Percentiles rank a stretch among this genome's conserved stretches.
Evolutionary conservation across 2,888 invertebrate species (phyloP).

Genomic region (Oscheius sp.): DNA sequence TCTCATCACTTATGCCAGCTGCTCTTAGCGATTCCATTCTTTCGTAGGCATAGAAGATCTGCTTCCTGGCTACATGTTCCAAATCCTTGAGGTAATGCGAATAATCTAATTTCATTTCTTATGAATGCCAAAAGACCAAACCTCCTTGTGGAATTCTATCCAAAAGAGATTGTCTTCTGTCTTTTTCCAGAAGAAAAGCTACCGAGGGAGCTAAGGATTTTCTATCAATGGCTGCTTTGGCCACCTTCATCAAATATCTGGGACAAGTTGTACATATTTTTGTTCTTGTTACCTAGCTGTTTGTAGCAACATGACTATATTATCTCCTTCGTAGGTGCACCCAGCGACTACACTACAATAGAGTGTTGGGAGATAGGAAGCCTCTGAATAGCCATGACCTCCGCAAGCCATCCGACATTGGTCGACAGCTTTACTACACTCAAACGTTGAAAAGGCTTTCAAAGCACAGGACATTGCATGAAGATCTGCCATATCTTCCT

Average conservation of each 20-base stretch:
- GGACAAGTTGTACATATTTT: no score
- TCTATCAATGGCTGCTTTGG: slow-evolving; percentile 44
- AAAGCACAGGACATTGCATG: slow-evolving; percentile 91
- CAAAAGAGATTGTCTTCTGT: background rate
- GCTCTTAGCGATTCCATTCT: slow-evolving; percentile 39
- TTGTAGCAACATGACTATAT: slow-evolving; percentile 89
- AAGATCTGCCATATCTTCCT: slow-evolving; percentile 75
- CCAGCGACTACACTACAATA: slow-evolving; percentile 75
- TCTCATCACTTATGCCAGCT: slow-evolving; percentile 32
- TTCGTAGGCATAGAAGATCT: slow-evolving; percentile 40
- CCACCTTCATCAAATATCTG: slow-evolving; percentile 76
- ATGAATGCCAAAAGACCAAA: no score
- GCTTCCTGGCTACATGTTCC: slow-evolving; percentile 41
- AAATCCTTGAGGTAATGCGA: slow-evolving; percentile 31
- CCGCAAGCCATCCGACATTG: slow-evolving; percentile 85
- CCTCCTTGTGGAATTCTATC: slow-evolving; percentile 19
- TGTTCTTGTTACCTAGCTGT: slow-evolving; percentile 81
- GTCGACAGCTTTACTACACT: slow-evolving; percentile 78
- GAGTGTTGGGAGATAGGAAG: slow-evolving; percentile 71
- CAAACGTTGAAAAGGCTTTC: slow-evolving; percentile 79
- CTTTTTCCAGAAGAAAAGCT: slow-evolving; percentile 27
- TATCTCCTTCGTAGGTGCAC: slow-evolving; percentile 95
- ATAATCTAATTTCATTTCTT: no score
- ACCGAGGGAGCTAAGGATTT: slow-evolving; percentile 33
- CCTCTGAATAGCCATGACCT: slow-evolving; percentile 84